These are phyloP conservation scores for Drosophila santomea DNA, from an alignment of 1,140 invertebrate species.

Conservation along the genomic window DNA sequence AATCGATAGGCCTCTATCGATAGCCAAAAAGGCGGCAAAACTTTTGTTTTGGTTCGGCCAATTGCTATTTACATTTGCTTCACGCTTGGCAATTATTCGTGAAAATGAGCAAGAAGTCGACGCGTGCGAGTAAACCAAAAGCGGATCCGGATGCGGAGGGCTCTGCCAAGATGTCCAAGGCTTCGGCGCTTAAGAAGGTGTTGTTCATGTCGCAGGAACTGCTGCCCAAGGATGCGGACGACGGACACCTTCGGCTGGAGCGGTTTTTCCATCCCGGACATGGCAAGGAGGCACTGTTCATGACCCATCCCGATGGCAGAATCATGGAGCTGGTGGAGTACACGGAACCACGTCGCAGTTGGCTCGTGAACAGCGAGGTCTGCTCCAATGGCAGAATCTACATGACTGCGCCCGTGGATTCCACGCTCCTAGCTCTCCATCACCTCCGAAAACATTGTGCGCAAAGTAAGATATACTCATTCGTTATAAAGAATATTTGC, in stretches of 20 bases:
- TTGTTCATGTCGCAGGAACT: conserved; percentile 64
- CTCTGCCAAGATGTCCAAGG: conserved; percentile 20
- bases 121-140: conserved; percentile 57
- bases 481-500: too few relatives aligned
- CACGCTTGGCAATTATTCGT: too few relatives aligned
- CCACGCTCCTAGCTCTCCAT: conserved; percentile 89
- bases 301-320: conserved; percentile 75
- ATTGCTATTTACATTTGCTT: conserved; percentile 8
- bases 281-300: conserved; percentile 52
- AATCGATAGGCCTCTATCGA: background rate
- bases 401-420: conserved; percentile 89
- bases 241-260: conserved; percentile 54
- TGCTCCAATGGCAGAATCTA: conserved; percentile 91
- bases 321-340: conserved; percentile 89
- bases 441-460: conserved; percentile 86
- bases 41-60: background rate
- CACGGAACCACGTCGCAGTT: conserved; percentile 88
- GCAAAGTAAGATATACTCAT: conserved; percentile 18
- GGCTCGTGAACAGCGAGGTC: conserved; percentile 89
- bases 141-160: conserved; percentile 53
- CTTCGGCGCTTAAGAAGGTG: conserved; percentile 59
- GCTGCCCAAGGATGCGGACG: conserved; percentile 33
- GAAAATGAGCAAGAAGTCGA: conserved; percentile 63
- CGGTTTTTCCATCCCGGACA: conserved; percentile 76
- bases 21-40: conserved; percentile 14